These are phyloP conservation scores for Drosophila littoralis DNA, from an alignment of 1,140 invertebrate genomes.

Conservation along the genomic window DNA sequence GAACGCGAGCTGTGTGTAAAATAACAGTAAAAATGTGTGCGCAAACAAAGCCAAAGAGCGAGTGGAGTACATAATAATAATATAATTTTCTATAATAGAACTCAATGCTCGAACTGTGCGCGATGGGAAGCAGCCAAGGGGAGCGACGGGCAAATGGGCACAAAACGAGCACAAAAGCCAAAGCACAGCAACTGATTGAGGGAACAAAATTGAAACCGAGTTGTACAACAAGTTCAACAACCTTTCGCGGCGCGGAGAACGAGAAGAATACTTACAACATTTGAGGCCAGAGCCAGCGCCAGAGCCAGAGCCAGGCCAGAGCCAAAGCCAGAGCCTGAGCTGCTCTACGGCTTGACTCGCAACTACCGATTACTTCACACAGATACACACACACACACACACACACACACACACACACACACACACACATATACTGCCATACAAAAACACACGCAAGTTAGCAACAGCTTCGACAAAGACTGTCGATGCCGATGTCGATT, in stretches of 20 bases:
- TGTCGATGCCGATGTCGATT: conserved; percentile 60
- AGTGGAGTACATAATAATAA: conserved; percentile 78
- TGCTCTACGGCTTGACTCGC: conserved; percentile 39
- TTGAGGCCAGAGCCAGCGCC: conserved; percentile 42
- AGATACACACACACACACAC: conserved; percentile 55
- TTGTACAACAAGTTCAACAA: conserved; percentile 72
- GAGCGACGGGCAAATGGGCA: conserved; percentile 49
- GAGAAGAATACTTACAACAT: conserved; percentile 57
- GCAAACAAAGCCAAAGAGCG: conserved; percentile 56
- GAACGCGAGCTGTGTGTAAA: conserved; percentile 32
- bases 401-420: conserved; percentile 18
- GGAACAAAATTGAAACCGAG: conserved; percentile 61
- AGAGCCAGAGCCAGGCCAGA: conserved; percentile 5
- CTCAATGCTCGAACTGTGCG: conserved; percentile 46
- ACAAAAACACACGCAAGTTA: conserved; percentile 32
- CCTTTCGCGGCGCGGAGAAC: conserved; percentile 37
- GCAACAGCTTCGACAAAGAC: conserved; percentile 27
- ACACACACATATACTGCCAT: neutral
- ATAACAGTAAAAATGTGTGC: conserved; percentile 71
- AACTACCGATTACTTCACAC: conserved; percentile 77
- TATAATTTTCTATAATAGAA: conserved; percentile 82
- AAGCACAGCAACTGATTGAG: conserved; percentile 58
- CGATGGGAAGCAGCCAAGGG: conserved; percentile 6
- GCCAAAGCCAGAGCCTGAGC: conserved; percentile 8
- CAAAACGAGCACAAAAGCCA: conserved; percentile 57